Percentiles rank a stretch among this genome's conserved stretches.
These are phyloP conservation scores for Cryptoprocta ferox DNA, from an alignment of 2,797 vertebrate species.

Conservation along the genomic window DNA sequence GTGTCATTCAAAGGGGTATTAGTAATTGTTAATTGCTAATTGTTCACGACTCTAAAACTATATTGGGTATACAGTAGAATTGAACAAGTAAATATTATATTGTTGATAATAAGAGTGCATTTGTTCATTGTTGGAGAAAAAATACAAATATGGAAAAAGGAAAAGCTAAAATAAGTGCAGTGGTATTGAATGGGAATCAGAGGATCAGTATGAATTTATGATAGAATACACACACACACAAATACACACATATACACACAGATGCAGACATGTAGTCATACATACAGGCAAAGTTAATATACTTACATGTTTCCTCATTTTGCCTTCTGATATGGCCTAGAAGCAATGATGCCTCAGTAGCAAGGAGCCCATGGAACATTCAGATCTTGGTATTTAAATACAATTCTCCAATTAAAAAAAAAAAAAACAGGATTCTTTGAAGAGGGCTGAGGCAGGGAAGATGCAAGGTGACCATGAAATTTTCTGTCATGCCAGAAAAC, in stretches of 20 bases:
- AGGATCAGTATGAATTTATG: neutral
- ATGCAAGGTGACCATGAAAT: neutral
- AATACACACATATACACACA: neutral
- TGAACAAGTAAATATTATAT: neutral
- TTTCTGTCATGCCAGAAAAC: neutral
- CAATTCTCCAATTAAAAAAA: neutral
- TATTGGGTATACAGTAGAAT: neutral
- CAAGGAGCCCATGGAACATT: neutral
- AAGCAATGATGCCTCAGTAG: neutral
- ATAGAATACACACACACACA: neutral
- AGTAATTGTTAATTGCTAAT: neutral
- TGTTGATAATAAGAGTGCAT: neutral
- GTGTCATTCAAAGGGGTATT: neutral
- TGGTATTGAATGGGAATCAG: neutral
- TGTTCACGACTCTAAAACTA: neutral
- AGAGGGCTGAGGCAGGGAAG: neutral
- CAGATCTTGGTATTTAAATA: neutral
- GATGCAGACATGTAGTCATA: neutral
- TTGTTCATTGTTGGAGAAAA: neutral
- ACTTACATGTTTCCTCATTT: neutral
- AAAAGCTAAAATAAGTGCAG: neutral
- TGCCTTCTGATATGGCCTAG: neutral
- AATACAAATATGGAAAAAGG: neutral
- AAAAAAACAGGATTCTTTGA: neutral
- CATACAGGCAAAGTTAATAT: neutral